Evolutionary conservation across 1,140 invertebrate genomes (phyloP).

Genomic region (Lepidotrigona ventralis): DNA sequence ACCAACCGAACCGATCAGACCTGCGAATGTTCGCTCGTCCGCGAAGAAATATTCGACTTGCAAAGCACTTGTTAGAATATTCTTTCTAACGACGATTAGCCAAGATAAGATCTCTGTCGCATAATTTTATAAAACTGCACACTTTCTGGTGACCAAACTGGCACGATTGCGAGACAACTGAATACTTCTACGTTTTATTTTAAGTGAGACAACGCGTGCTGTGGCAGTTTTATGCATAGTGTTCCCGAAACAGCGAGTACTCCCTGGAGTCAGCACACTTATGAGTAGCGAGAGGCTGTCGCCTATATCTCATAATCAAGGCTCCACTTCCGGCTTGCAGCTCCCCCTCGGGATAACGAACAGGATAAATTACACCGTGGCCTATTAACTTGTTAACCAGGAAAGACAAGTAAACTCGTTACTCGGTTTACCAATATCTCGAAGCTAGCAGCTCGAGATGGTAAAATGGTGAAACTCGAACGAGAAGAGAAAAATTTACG

Average conservation of each 20-base stretch:
- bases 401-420: not conserved
- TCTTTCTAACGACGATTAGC: too few species aligned
- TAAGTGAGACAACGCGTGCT: too few species aligned
- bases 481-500: not conserved
- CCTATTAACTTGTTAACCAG: not conserved
- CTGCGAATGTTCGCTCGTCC: too few species aligned
- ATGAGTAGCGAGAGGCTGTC: not conserved
- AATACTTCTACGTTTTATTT: not conserved
- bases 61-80: too few species aligned
- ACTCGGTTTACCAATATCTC: not conserved
- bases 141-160: too few species aligned
- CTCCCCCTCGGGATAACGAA: not conserved
- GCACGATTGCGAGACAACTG: too few species aligned
- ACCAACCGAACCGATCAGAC: too few species aligned
- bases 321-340: not conserved
- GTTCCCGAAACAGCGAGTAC: not conserved
- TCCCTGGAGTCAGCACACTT: not conserved
- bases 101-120: too few species aligned
- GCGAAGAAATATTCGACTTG: too few species aligned
- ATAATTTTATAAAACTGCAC: too few species aligned
- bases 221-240: not conserved
- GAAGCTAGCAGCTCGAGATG: not conserved
- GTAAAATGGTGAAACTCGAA: not conserved
- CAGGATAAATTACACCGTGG: not conserved
- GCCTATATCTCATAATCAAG: not conserved